Conservation (phyloP, 2,113 vertebrate genomes). For the Ageneiosus marmoratus region DNA sequence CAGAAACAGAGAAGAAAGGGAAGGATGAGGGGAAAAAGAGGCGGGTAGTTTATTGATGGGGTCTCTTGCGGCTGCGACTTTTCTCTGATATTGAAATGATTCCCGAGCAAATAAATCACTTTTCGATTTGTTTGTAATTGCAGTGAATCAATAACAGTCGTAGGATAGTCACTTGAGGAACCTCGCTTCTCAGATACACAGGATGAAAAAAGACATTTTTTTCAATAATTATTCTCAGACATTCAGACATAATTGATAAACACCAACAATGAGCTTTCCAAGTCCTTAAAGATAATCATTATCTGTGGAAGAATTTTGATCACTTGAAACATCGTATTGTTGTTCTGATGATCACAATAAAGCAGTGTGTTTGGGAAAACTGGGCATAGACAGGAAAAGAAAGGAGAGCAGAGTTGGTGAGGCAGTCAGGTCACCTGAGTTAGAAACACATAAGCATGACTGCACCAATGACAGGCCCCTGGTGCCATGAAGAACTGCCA, state of each 20-base stretch:
- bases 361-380: background rate
- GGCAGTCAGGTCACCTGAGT: constrained; percentile 41
- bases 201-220: constrained; percentile 55
- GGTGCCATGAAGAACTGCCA: constrained; percentile 50
- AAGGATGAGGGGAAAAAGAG: constrained; percentile 54
- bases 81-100: constrained; percentile 97
- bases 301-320: background rate
- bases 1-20: constrained; percentile 17
- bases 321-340: background rate
- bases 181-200: constrained; percentile 66
- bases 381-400: background rate
- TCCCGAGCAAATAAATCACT: constrained; percentile 98
- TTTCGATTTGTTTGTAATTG: constrained; percentile 99
- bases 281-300: constrained; percentile 21
- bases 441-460: constrained; percentile 42
- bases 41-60: constrained; percentile 51
- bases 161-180: constrained; percentile 76
- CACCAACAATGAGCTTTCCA: constrained; percentile 1
- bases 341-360: background rate
- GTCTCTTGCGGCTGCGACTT: constrained; percentile 60
- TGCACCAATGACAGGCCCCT: constrained; percentile 46
- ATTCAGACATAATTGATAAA: constrained; percentile 31
- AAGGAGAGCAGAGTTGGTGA: constrained; percentile 32
- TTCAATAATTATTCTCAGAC: constrained; percentile 52
- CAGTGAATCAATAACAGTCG: constrained; percentile 88